These are phyloP conservation scores for Leucania comma DNA, from an alignment of 2,888 invertebrate genomes.

Conservation along the genomic window DNA sequence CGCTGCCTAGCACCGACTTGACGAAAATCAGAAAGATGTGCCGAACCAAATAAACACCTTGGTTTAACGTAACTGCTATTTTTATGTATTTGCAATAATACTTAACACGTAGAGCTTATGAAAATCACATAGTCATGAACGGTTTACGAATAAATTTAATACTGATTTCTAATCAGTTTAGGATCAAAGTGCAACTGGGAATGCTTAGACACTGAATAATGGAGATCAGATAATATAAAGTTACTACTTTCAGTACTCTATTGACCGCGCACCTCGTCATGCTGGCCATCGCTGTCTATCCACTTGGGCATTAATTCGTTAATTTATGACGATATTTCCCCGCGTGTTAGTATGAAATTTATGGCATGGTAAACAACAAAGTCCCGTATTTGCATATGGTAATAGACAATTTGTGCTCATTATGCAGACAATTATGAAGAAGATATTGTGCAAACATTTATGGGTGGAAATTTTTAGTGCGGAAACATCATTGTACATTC, in stretches of 20 bases:
- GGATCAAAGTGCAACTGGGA: slow-evolving; percentile 13
- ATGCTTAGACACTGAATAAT: not conserved
- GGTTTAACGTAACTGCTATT: slow-evolving; percentile 4
- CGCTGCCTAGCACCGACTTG: slow-evolving; percentile 1
- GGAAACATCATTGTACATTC: slow-evolving; percentile 30
- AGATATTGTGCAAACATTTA: slow-evolving; percentile 37
- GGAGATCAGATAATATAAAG: not conserved
- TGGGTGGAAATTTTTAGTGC: slow-evolving; percentile 25
- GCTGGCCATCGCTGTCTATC: slow-evolving; percentile 4
- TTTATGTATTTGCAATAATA: slow-evolving; percentile 28
- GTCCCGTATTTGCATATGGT: slow-evolving; percentile 50
- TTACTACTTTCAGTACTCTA: not conserved
- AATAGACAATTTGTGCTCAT: slow-evolving; percentile 54
- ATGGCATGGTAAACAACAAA: slow-evolving; percentile 45
- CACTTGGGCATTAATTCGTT: slow-evolving; percentile 27
- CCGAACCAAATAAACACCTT: slow-evolving; percentile 17
- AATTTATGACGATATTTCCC: slow-evolving; percentile 37
- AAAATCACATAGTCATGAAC: slow-evolving; percentile 1
- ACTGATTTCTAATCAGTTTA: slow-evolving; percentile 3
- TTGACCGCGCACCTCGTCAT: not conserved
- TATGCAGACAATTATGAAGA: slow-evolving; percentile 42
- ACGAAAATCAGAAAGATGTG: slow-evolving; percentile 9
- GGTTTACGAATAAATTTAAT: slow-evolving; percentile 1
- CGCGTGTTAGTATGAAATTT: slow-evolving; percentile 28
- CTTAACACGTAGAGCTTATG: slow-evolving; percentile 10